Conservation (phyloP, 2,113 vertebrate species). For the Beaufortia kweichowensis region DNA sequence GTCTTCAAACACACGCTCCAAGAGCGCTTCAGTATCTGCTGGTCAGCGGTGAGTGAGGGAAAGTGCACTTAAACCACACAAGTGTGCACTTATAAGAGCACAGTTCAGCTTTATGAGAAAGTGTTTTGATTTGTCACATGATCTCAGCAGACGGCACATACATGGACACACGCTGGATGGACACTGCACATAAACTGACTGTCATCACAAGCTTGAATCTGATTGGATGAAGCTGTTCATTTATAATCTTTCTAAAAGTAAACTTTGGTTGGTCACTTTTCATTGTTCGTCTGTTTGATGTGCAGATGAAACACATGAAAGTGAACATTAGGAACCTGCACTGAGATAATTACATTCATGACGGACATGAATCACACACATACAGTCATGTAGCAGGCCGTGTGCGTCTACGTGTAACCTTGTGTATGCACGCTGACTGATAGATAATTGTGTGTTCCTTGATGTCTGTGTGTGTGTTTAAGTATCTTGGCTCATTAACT, state of each 20-base stretch:
- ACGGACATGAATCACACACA: constrained; percentile 50
- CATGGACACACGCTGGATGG: background rate
- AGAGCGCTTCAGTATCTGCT: background rate
- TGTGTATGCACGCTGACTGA: too few relatives aligned
- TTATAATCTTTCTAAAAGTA: too few relatives aligned
- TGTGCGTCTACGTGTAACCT: too few relatives aligned
- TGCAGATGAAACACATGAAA: constrained; percentile 47
- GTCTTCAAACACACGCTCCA: background rate
- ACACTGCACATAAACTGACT: background rate
- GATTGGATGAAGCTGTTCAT: too few relatives aligned
- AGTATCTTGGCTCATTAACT: constrained; percentile 38
- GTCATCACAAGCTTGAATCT: too few relatives aligned
- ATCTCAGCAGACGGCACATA: background rate
- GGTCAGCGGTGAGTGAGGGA: constrained; percentile 5
- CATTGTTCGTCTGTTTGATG: constrained; percentile 23
- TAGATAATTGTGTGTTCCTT: background rate
- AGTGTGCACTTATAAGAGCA: background rate
- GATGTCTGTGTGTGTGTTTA: background rate
- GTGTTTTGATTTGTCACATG: background rate
- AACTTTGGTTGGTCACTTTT: too few relatives aligned
- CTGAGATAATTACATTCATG: constrained; percentile 41
- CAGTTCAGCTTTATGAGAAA: background rate
- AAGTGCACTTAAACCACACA: constrained; percentile 31
- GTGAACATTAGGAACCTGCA: constrained; percentile 33
- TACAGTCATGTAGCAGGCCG: too few relatives aligned